Conservation (phyloP, 2,888 invertebrate species). For the Amiota mariae region DNA sequence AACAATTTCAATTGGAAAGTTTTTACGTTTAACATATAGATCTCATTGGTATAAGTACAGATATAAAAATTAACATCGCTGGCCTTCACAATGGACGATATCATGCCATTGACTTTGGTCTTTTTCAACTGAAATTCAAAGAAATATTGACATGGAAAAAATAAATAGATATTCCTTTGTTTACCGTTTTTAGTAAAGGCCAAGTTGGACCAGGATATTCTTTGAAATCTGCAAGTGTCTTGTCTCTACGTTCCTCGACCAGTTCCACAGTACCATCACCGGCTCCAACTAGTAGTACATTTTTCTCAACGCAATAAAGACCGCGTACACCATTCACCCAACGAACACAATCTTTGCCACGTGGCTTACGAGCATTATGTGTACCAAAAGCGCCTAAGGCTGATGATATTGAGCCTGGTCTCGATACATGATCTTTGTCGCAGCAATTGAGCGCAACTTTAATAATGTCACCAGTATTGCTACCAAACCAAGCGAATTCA, state of each 20-base stretch:
- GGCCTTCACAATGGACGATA: constrained; percentile 83
- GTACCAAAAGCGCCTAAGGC: constrained; percentile 76
- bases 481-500: constrained; percentile 87
- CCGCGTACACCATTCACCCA: constrained; percentile 76
- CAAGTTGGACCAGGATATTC: constrained; percentile 75
- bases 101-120: constrained; percentile 78
- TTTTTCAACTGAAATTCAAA: constrained; percentile 74
- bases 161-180: neutral
- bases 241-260: constrained; percentile 77
- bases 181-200: constrained; percentile 77
- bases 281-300: constrained; percentile 83
- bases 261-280: constrained; percentile 89
- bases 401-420: constrained; percentile 66
- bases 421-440: constrained; percentile 71
- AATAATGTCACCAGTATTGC: constrained; percentile 80
- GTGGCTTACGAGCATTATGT: constrained; percentile 69
- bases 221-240: constrained; percentile 59
- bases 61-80: constrained; percentile 79
- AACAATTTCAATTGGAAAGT: constrained; percentile 82
- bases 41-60: constrained; percentile 86
- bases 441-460: constrained; percentile 72
- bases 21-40: constrained; percentile 82
- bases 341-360: constrained; percentile 72
- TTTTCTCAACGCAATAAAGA: constrained; percentile 77
- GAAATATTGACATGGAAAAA: neutral